Percentiles rank a stretch among this genome's conserved stretches.
Evolutionary conservation across 2,797 vertebrate species (phyloP).

Genomic region (Pipistrellus kuhlii): DNA sequence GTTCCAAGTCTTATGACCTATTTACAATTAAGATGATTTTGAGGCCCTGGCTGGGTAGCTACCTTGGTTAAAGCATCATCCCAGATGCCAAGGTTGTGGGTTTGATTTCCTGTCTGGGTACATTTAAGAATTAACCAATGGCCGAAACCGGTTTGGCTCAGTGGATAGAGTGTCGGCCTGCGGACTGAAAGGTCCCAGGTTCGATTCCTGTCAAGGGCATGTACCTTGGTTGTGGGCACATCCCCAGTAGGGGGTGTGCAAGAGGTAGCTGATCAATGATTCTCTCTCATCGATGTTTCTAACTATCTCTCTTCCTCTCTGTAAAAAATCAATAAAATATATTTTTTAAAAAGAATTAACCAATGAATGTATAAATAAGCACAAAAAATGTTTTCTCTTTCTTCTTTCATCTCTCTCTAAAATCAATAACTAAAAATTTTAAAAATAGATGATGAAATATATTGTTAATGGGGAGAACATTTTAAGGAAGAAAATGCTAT

Average conservation of each 20-base stretch:
- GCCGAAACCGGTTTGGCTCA: too few species aligned
- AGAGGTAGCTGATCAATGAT: too few species aligned
- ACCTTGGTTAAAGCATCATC: background rate
- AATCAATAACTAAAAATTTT: background rate
- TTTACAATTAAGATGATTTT: slow-evolving; percentile 1
- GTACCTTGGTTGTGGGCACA: too few species aligned
- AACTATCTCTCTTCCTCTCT: too few species aligned
- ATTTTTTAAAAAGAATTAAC: background rate
- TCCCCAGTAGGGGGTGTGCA: too few species aligned
- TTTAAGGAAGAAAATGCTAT: background rate
- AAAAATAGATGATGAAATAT: background rate
- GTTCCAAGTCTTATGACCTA: background rate
- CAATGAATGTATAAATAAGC: background rate
- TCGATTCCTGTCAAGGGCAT: too few species aligned
- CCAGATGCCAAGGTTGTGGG: background rate
- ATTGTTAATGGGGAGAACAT: slow-evolving; percentile 7
- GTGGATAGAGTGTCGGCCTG: too few species aligned
- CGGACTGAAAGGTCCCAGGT: too few species aligned
- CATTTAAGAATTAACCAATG: background rate
- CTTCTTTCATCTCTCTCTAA: background rate
- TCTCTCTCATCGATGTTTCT: too few species aligned
- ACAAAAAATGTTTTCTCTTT: background rate
- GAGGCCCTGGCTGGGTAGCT: background rate
- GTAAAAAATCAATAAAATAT: too few species aligned
- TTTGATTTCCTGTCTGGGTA: background rate